A percentile compares a stretch with the other conserved stretches of the same genome.
Conservation (phyloP, 2,797 vertebrate species). For the Mormyrops attenuatus region DNA sequence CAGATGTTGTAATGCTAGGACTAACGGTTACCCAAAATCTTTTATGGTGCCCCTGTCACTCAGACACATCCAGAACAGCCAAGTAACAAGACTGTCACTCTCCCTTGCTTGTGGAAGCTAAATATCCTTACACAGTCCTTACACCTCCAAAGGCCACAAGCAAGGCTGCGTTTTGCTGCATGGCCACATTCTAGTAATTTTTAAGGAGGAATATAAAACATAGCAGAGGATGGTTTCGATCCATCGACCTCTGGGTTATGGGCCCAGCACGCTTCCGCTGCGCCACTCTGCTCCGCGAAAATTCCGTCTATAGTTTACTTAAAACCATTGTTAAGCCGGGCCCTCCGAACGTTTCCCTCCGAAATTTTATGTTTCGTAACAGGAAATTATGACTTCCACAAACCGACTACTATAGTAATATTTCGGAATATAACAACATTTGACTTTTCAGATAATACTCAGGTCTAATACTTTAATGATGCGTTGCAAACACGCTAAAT, state of each 20-base stretch:
- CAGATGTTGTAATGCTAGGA: neutral
- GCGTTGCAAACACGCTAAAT: neutral
- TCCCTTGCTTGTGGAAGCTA: neutral
- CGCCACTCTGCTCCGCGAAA: conserved; percentile 60
- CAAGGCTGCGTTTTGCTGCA: neutral
- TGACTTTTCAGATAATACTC: neutral
- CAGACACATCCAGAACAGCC: neutral
- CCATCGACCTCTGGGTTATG: conserved; percentile 74
- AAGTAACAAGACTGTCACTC: neutral
- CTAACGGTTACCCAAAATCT: neutral
- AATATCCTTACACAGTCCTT: neutral
- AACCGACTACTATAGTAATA: neutral
- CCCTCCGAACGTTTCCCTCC: neutral
- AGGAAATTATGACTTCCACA: neutral
- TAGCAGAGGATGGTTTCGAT: conserved; percentile 69
- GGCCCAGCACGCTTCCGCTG: conserved; percentile 74
- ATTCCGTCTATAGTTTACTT: neutral
- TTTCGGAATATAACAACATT: neutral
- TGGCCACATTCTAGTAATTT: neutral
- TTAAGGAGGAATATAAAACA: neutral
- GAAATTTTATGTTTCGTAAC: neutral
- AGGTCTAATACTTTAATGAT: neutral
- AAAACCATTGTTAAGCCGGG: neutral
- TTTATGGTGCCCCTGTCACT: neutral
- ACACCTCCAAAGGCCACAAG: neutral